Percentiles rank a stretch among this genome's conserved stretches.
phyloP scores from a whole-genome alignment of 2,113 vertebrate species.

The Colaptes auratus region DNA sequence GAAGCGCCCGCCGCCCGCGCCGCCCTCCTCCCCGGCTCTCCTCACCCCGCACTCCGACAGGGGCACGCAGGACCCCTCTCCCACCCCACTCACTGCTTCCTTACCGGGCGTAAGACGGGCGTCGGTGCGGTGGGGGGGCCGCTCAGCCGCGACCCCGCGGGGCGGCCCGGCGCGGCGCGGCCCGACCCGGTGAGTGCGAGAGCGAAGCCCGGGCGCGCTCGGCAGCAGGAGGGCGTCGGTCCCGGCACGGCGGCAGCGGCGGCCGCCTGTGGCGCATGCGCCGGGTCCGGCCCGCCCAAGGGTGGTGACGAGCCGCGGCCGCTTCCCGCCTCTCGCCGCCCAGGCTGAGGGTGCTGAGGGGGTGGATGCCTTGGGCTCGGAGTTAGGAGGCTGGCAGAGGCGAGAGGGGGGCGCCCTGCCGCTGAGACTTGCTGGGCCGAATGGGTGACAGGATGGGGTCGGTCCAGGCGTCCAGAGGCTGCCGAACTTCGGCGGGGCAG shows the following conservation, averaged over 20 bases:
- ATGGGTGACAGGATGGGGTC: neutral
- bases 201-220: neutral
- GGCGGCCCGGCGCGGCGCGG: neutral
- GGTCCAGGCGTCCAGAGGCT: neutral
- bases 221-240: neutral
- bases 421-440: neutral
- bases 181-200: neutral
- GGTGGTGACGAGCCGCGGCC: neutral
- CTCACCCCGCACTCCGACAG: neutral
- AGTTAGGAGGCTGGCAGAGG: neutral
- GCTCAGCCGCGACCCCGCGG: neutral
- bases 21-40: neutral
- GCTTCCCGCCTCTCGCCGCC: neutral
- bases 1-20: neutral
- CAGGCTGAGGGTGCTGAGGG: neutral
- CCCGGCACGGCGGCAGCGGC: neutral
- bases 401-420: too few species aligned
- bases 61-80: neutral
- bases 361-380: fast-evolving
- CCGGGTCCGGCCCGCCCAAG: neutral
- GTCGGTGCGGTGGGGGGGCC: neutral
- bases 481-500: too few species aligned
- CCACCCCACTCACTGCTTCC: neutral
- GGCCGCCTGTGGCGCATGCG: neutral
- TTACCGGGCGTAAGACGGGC: neutral